Percentiles rank a stretch among this genome's conserved stretches.
These are phyloP conservation scores for Andricus quercusramuli DNA, from an alignment of 2,888 invertebrate species.

Conservation along the genomic window DNA sequence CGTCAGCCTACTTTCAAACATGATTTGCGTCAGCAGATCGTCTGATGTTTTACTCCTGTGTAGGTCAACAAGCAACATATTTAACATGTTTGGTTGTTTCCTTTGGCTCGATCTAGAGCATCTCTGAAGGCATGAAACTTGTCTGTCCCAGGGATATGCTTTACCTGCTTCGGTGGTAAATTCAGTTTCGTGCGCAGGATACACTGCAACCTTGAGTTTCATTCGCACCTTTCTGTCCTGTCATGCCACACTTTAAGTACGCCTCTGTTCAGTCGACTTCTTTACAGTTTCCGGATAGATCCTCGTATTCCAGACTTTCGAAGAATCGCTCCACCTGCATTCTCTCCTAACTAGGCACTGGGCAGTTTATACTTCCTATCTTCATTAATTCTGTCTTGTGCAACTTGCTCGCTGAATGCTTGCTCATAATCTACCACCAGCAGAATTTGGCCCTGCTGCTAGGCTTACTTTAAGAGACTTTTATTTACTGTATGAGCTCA, in stretches of 20 bases:
- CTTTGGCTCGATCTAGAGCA: too few species aligned
- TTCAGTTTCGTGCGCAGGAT: slow-evolving; percentile 46
- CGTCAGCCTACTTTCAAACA: neutral
- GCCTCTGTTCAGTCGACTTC: slow-evolving; percentile 29
- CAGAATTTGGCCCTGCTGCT: slow-evolving; percentile 30
- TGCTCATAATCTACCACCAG: slow-evolving; percentile 30
- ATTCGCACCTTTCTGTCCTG: slow-evolving; percentile 49
- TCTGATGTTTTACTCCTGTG: too few species aligned
- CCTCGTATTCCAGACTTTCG: slow-evolving; percentile 40
- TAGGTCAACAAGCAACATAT: too few species aligned
- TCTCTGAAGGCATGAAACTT: too few species aligned
- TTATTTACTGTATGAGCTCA: neutral
- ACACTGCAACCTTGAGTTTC: slow-evolving; percentile 40
- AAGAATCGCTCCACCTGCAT: slow-evolving; percentile 8
- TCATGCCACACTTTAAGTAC: slow-evolving; percentile 53
- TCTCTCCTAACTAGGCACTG: slow-evolving; percentile 37
- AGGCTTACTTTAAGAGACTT: slow-evolving; percentile 12
- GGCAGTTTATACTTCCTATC: slow-evolving; percentile 40
- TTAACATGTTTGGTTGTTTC: too few species aligned
- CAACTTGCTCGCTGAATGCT: slow-evolving; percentile 19
- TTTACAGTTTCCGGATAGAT: slow-evolving; percentile 33
- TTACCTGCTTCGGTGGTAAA: too few species aligned
- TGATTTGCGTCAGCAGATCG: too few species aligned
- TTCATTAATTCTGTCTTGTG: neutral
- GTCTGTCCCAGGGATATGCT: too few species aligned